Evolutionary conservation across 2,797 vertebrate genomes (phyloP).

Genomic region (Bradypodion pumilum): DNA sequence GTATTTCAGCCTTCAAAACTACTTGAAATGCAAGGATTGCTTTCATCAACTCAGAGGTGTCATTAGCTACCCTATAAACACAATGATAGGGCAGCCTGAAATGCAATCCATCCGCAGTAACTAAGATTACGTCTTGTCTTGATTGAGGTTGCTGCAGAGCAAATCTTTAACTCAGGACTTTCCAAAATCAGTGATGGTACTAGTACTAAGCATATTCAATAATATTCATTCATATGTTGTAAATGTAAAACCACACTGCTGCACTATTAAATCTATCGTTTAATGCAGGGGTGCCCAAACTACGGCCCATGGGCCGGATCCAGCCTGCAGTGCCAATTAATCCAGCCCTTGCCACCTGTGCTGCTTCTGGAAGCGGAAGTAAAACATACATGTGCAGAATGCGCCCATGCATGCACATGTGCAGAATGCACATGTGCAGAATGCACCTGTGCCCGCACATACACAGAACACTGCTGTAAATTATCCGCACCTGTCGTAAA

Average conservation of each 20-base stretch:
- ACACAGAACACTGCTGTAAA: no score
- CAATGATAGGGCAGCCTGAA: slow-evolving; percentile 29
- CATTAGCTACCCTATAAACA: slow-evolving; percentile 8
- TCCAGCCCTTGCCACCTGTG: no score
- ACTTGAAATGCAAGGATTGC: slow-evolving; percentile 8
- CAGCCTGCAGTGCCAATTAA: no score
- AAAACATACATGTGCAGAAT: no score
- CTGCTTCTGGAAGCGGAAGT: no score
- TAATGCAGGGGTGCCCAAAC: no score
- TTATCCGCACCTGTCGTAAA: no score
- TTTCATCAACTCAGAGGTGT: slow-evolving; percentile 20
- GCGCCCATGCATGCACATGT: no score
- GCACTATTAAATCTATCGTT: slow-evolving; percentile 2
- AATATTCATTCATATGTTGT: slow-evolving; percentile 1
- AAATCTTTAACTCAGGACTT: slow-evolving; percentile 10
- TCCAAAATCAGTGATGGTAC: slow-evolving; percentile 1
- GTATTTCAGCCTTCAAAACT: slow-evolving; percentile 39
- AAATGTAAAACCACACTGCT: slow-evolving; percentile 18
- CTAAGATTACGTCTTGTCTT: slow-evolving; percentile 10
- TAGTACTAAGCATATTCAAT: slow-evolving; percentile 6
- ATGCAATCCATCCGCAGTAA: background rate
- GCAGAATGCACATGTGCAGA: no score
- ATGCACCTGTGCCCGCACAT: no score
- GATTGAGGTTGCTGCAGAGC: background rate
- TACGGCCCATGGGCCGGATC: no score